Evolutionary conservation across 1,140 invertebrate species (phyloP).

Genomic region (Bursaphelenchus mucronatus): DNA sequence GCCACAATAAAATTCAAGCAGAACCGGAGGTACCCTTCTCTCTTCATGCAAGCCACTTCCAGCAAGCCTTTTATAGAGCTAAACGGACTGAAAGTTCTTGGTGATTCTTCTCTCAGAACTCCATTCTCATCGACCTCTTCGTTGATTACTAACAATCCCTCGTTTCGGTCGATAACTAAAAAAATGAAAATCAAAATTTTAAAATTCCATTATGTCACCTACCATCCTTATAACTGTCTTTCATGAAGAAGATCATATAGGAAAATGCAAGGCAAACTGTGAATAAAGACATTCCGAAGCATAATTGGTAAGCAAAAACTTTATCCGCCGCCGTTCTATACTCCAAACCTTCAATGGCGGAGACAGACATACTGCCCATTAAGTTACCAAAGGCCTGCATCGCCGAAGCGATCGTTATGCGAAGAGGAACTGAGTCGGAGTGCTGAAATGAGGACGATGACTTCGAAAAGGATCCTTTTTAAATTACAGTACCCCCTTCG

Average conservation of each 20-base stretch:
- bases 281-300: slow-evolving; percentile 8
- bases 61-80: slow-evolving; percentile 7
- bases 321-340: slow-evolving; percentile 21
- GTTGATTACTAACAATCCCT: not conserved
- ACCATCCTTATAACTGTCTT: slow-evolving; percentile 23
- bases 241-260: slow-evolving; percentile 22
- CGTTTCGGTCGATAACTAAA: too few relatives aligned
- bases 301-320: slow-evolving; percentile 20
- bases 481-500: not conserved
- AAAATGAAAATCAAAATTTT: not conserved
- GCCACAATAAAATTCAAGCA: slow-evolving; percentile 24
- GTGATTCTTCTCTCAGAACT: not conserved
- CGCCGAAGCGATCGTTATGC: slow-evolving; percentile 23
- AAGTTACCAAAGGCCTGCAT: slow-evolving; percentile 19
- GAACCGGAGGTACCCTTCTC: slow-evolving; percentile 23
- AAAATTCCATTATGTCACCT: not conserved
- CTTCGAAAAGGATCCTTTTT: not conserved
- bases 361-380: slow-evolving; percentile 6
- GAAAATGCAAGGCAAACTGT: slow-evolving; percentile 22
- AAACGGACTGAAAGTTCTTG: not conserved
- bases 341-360: slow-evolving; percentile 14
- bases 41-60: not conserved
- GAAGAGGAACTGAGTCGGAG: slow-evolving; percentile 12
- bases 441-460: slow-evolving; percentile 5
- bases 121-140: not conserved